These are phyloP conservation scores for Drosophila bunnanda DNA, from an alignment of 2,888 invertebrate genomes.

Conservation along the genomic window DNA sequence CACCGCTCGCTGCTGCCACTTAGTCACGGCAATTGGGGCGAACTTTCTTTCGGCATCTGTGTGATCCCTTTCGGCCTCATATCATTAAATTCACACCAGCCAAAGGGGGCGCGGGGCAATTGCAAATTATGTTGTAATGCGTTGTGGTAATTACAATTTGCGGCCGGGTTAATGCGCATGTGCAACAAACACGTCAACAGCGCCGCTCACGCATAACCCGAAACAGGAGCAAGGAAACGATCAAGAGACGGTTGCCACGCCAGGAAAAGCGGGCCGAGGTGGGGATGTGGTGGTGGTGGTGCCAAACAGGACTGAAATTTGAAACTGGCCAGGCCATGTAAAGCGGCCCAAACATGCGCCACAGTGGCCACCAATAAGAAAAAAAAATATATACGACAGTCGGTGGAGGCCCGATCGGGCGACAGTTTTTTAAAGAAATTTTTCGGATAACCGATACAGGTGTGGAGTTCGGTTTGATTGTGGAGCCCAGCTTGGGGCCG, in stretches of 20 bases:
- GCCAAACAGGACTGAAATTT: conserved; percentile 71
- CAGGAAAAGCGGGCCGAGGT: neutral
- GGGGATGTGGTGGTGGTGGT: conserved; percentile 16
- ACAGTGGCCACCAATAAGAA: conserved; percentile 69
- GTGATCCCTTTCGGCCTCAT: conserved; percentile 41
- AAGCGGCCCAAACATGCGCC: conserved; percentile 80
- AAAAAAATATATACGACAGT: conserved; percentile 22
- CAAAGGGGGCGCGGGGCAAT: conserved; percentile 40
- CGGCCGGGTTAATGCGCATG: conserved; percentile 79
- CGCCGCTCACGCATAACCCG: conserved; percentile 35
- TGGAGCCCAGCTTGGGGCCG: neutral
- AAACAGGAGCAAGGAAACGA: conserved; percentile 47
- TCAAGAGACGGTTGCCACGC: conserved; percentile 38
- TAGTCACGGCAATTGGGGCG: conserved; percentile 58
- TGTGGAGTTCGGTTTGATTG: conserved; percentile 9
- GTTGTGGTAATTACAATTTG: conserved; percentile 82
- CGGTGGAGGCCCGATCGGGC: conserved; percentile 58
- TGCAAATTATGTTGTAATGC: conserved; percentile 79
- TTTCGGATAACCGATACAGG: conserved; percentile 59
- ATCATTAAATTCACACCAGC: conserved; percentile 78
- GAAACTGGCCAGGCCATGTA: conserved; percentile 78
- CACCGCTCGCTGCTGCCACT: conserved; percentile 54
- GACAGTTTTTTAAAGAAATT: conserved; percentile 56
- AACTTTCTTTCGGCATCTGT: conserved; percentile 66
- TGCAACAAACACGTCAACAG: conserved; percentile 78